Evolutionary conservation across 2,113 vertebrate species (phyloP), one percentile per base, ranked within the genome.

Genomic region (Sorex fumeus): DNA sequence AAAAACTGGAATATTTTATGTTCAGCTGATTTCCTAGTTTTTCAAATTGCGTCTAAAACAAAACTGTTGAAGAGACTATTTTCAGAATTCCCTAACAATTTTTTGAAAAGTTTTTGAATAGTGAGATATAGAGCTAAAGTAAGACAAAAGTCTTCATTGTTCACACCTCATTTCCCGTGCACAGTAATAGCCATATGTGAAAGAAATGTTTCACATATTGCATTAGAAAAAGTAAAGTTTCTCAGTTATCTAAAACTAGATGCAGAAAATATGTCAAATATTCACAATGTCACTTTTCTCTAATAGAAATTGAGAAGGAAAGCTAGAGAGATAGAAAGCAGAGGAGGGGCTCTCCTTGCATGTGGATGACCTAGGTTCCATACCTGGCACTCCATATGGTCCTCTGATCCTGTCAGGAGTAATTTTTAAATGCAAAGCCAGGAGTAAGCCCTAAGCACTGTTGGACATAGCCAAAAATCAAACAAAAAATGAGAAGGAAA

Each of bases 61-160:
- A 66, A 93, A 86, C 47, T 47, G 23, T n/a, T 78, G 8, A 50
- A 71, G 34, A 82, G 1, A 11, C 8, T 77, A 75, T 92, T 76
- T 93, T 87, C 21, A 76, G 78, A 40, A 84, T 90, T 90, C 50
- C 45, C 53, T 87, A 43, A 76, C 84, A 76, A 53, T 82, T 75
- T 90, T 78, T 84, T 16, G 62, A 12, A 93, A 57, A 62, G 7
- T 69, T 93, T 90, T 92, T 66, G 50, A 91, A 81, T 72, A 91
- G 36, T 28, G 23, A 12, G 28, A 74, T 83, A 62, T 2, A 84
- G 57, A 94, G 85, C 21, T 30, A 85, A 92, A 88, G 84, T 1
- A 53, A 90, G 72, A 74, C 27, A 77, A 82, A 92, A 85, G 7
- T 32, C 27, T 45, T 72, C 7, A 47, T 34, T 4, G 3, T 88